phyloP scores from a whole-genome alignment of 2,888 invertebrate species.

The Amphipyra berbera region DNA sequence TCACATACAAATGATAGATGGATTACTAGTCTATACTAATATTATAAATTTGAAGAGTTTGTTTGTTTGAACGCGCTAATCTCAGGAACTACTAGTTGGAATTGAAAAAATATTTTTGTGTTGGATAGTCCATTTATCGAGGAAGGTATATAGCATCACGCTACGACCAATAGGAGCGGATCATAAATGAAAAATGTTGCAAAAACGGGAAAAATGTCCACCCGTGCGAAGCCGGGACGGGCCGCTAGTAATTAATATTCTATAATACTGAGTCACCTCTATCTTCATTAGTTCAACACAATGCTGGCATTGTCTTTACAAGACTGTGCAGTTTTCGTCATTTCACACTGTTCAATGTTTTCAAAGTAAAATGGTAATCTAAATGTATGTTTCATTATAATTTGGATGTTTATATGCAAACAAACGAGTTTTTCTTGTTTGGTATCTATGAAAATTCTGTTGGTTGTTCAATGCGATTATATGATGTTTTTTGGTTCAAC shows the following conservation, averaged over 20 bases:
- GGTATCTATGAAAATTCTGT: background rate
- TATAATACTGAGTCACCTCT: constrained; percentile 4
- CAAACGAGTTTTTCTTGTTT: constrained; percentile 9
- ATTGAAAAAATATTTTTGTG: too few relatives aligned
- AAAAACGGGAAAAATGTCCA: too few relatives aligned
- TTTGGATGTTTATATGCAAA: constrained; percentile 14
- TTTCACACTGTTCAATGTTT: constrained; percentile 9
- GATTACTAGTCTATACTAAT: too few relatives aligned
- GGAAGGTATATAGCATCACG: too few relatives aligned
- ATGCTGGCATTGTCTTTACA: background rate
- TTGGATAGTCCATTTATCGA: too few relatives aligned
- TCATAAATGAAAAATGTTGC: too few relatives aligned
- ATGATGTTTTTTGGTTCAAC: background rate
- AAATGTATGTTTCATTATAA: constrained; percentile 5
- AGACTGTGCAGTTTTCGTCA: constrained; percentile 9
- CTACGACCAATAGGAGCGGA: too few relatives aligned
- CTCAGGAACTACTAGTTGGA: too few relatives aligned
- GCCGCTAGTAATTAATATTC: background rate
- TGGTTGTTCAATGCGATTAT: background rate
- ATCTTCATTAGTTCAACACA: constrained; percentile 4
- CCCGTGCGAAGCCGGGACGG: too few relatives aligned
- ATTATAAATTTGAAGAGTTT: too few relatives aligned
- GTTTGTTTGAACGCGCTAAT: too few relatives aligned
- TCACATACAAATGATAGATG: constrained; percentile 1
- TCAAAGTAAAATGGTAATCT: constrained; percentile 2